phyloP scores from a whole-genome alignment of 2,888 invertebrate genomes.

The Caenorhabditis imperialis region DNA sequence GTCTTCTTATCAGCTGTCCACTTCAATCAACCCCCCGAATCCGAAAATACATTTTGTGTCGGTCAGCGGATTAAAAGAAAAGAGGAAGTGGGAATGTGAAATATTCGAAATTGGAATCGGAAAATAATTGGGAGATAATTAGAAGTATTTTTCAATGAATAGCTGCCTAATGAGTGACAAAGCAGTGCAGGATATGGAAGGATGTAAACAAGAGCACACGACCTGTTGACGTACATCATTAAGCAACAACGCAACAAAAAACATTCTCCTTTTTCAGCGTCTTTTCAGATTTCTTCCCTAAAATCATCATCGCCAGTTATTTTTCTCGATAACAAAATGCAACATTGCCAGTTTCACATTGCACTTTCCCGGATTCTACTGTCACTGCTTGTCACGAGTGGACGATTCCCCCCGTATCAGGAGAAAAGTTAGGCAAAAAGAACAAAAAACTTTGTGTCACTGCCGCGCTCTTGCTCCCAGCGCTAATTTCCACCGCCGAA shows the following conservation, averaged over 20 bases:
- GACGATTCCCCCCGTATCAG: no score
- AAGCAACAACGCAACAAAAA: neutral
- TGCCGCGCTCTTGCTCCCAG: no score
- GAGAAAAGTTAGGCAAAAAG: no score
- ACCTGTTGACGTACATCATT: slow-evolving; percentile 6
- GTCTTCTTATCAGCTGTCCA: slow-evolving; percentile 49
- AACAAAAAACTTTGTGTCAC: no score
- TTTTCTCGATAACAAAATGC: no score
- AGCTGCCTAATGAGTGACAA: slow-evolving; percentile 4
- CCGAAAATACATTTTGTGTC: slow-evolving; percentile 16
- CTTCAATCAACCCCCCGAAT: slow-evolving; percentile 14
- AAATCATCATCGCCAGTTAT: no score
- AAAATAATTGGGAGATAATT: neutral
- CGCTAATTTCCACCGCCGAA: no score
- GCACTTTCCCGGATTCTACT: slow-evolving; percentile 45
- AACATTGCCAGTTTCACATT: no score
- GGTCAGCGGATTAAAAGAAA: neutral
- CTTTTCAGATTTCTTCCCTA: neutral
- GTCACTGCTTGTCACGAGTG: slow-evolving; percentile 12
- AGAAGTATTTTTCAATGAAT: slow-evolving; percentile 8
- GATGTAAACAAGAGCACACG: slow-evolving; percentile 9
- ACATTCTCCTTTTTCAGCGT: neutral
- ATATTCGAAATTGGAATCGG: slow-evolving; percentile 2
- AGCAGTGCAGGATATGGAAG: neutral
- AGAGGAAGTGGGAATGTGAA: no score